Percentiles rank a stretch among this genome's conserved stretches.
Conservation (phyloP, 2,113 vertebrate genomes). For the Caracal caracal region DNA sequence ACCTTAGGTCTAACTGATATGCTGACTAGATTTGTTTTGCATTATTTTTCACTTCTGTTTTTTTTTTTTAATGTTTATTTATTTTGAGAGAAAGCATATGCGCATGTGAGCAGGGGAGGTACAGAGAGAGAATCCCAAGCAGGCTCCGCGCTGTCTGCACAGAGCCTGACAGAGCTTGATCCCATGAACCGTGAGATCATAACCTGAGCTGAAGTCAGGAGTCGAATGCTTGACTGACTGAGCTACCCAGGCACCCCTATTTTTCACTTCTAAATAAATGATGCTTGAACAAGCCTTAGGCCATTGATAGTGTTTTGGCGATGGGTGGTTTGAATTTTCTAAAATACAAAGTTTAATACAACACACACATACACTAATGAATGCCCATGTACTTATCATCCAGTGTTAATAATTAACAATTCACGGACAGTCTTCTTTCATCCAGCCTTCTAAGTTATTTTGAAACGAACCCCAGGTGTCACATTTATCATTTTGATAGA, state of each 20-base stretch:
- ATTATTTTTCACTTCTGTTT: no score
- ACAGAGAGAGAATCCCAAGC: neutral
- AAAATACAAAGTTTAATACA: neutral
- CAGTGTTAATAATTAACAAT: no score
- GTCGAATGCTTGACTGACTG: neutral
- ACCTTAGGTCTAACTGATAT: neutral
- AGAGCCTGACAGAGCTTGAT: neutral
- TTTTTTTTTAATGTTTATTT: no score
- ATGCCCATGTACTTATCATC: neutral
- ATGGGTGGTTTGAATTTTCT: neutral
- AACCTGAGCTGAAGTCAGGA: neutral
- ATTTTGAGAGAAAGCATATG: no score
- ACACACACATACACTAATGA: neutral
- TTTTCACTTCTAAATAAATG: slow-evolving; percentile 41
- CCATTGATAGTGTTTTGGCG: neutral
- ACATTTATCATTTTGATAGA: neutral
- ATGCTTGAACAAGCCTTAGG: neutral
- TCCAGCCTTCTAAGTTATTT: neutral
- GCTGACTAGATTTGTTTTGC: neutral
- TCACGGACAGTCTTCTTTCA: neutral
- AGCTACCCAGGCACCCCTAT: neutral
- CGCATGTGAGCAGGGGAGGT: no score
- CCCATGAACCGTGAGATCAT: neutral
- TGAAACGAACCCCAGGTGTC: neutral
- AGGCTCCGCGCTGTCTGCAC: neutral